Percentiles rank a stretch among this genome's conserved stretches.
These are phyloP conservation scores for Ochlodes sylvanus DNA, from an alignment of 2,888 invertebrate genomes.

Conservation along the genomic window DNA sequence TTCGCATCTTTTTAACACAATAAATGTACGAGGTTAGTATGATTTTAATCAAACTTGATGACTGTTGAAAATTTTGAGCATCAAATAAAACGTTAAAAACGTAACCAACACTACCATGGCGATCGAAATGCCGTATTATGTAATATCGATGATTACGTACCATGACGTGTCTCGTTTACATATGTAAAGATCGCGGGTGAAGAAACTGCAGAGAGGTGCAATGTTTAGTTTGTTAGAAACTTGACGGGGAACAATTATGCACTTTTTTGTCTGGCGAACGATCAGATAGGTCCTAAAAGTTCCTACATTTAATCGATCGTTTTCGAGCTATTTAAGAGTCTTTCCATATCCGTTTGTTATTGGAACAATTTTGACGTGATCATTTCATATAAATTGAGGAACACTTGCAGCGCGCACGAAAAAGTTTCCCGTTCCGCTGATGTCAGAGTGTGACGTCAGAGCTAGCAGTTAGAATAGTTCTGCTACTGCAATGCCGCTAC, in stretches of 20 bases:
- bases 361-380: too few relatives aligned
- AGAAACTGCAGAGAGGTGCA: slow-evolving; percentile 20
- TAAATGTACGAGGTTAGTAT: too few relatives aligned
- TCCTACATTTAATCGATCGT: too few relatives aligned
- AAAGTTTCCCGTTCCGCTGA: too few relatives aligned
- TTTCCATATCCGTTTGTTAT: too few relatives aligned
- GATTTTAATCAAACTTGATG: background rate
- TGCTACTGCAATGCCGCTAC: too few relatives aligned
- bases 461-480: too few relatives aligned
- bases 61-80: background rate
- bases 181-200: background rate
- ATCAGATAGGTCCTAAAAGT: too few relatives aligned
- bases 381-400: too few relatives aligned
- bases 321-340: too few relatives aligned
- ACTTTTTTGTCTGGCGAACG: background rate
- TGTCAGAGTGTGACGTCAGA: too few relatives aligned
- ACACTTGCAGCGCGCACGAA: too few relatives aligned
- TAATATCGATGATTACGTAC: slow-evolving; percentile 7
- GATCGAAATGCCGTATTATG: slow-evolving; percentile 2
- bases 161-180: slow-evolving; percentile 10
- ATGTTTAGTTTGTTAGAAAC: slow-evolving; percentile 34
- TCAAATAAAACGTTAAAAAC: background rate
- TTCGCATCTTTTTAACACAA: background rate
- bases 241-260: background rate
- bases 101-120: background rate